These are phyloP conservation scores for Raphicerus campestris DNA, from an alignment of 2,113 vertebrate species.

Conservation along the genomic window DNA sequence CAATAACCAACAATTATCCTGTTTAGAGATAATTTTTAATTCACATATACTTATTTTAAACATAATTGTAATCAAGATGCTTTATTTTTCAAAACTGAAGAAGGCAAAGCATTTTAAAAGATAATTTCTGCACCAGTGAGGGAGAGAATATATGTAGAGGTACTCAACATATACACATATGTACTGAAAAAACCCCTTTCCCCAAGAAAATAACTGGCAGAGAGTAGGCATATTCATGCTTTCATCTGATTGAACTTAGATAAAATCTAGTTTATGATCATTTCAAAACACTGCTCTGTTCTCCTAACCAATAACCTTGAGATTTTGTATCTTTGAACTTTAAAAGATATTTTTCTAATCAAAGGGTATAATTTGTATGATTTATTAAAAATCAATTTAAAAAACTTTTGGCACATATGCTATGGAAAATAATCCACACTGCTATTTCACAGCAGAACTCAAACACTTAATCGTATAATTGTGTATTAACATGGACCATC, in stretches of 20 bases:
- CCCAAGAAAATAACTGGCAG: background rate
- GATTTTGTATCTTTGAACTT: background rate
- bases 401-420: slow-evolving; percentile 64
- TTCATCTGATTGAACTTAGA: background rate
- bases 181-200: background rate
- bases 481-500: slow-evolving; percentile 42
- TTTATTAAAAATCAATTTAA: slow-evolving; percentile 71
- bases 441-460: background rate
- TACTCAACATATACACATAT: background rate
- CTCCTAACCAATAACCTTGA: slow-evolving; percentile 25
- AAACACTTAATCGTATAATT: background rate
- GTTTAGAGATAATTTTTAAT: background rate
- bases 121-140: background rate
- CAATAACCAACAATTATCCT: background rate
- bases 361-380: slow-evolving; percentile 46
- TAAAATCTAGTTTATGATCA: background rate
- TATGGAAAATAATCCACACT: slow-evolving; percentile 54
- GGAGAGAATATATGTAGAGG: background rate
- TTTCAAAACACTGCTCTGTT: background rate
- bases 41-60: slow-evolving; percentile 2
- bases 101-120: background rate
- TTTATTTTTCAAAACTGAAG: slow-evolving; percentile 25
- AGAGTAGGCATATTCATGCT: background rate
- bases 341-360: slow-evolving; percentile 56
- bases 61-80: background rate